Conservation (phyloP, 2,888 invertebrate genomes). For the Pachymerium ferrugineum region DNA sequence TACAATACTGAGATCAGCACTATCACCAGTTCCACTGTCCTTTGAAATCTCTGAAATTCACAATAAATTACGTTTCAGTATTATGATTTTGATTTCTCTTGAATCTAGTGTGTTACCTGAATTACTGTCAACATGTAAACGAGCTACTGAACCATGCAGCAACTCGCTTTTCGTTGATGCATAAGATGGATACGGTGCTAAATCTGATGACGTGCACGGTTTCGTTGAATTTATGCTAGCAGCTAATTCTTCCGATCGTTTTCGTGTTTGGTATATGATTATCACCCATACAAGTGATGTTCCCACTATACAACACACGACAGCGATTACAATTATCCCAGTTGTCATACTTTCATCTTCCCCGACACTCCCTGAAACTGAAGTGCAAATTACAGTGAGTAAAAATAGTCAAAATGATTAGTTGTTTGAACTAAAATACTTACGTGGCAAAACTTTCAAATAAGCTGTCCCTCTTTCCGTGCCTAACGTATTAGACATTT, state of each 20-base stretch:
- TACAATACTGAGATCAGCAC: constrained; percentile 64
- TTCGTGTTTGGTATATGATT: constrained; percentile 78
- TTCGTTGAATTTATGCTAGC: constrained; percentile 20
- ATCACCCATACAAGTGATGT: constrained; percentile 88
- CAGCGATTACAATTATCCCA: constrained; percentile 81
- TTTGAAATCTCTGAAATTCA: constrained; percentile 46
- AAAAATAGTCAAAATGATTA: background rate
- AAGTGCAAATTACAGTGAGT: too few species aligned
- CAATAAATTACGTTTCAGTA: constrained; percentile 55
- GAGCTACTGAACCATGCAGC: constrained; percentile 31
- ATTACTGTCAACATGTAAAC: constrained; percentile 34
- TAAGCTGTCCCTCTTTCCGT: constrained; percentile 65
- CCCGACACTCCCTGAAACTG: constrained; percentile 55
- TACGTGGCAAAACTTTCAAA: constrained; percentile 63
- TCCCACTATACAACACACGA: constrained; percentile 84
- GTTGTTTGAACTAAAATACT: too few species aligned
- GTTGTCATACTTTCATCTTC: constrained; percentile 66
- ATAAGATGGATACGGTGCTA: constrained; percentile 34
- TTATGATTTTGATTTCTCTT: background rate
- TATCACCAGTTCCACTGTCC: constrained; percentile 75
- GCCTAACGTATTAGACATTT: constrained; percentile 78
- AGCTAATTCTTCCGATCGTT: constrained; percentile 43
- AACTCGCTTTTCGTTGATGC: constrained; percentile 28
- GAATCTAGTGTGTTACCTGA: constrained; percentile 30
- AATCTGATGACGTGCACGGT: constrained; percentile 27